Conservation (phyloP, 2,888 invertebrate species). For the Anarsia innoxiella region DNA sequence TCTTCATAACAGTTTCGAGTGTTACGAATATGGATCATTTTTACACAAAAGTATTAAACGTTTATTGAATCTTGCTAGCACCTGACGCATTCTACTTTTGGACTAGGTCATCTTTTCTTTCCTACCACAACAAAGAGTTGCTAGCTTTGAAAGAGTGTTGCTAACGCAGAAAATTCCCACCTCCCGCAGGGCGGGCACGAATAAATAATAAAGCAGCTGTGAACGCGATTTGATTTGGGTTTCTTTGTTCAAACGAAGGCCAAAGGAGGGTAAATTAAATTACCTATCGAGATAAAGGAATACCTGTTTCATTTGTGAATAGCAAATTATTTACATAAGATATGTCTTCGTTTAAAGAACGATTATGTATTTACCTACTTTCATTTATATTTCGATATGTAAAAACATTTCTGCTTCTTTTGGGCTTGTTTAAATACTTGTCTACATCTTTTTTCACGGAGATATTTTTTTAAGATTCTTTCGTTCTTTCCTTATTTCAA, state of each 20-base stretch:
- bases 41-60: no score
- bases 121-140: conserved; percentile 5
- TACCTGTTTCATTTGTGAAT: conserved; percentile 17
- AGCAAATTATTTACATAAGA: conserved; percentile 2
- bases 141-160: conserved; percentile 13
- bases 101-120: neutral
- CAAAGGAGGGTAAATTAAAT: conserved; percentile 21
- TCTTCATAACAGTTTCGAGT: no score
- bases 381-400: no score
- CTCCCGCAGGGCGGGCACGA: conserved; percentile 10
- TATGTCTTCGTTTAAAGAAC: neutral
- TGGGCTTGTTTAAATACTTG: no score
- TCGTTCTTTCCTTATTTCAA: no score
- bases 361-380: no score
- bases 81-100: no score
- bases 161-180: conserved; percentile 15
- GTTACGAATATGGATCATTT: no score
- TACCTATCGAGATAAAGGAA: conserved; percentile 19
- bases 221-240: conserved; percentile 41
- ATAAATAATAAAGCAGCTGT: conserved; percentile 42
- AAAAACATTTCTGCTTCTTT: no score
- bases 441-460: no score
- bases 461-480: no score
- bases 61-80: no score
- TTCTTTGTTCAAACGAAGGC: conserved; percentile 30